Base-by-base conservation (phyloP, 2,888 invertebrate genomes). In the Diarsia brunnea region DNA sequence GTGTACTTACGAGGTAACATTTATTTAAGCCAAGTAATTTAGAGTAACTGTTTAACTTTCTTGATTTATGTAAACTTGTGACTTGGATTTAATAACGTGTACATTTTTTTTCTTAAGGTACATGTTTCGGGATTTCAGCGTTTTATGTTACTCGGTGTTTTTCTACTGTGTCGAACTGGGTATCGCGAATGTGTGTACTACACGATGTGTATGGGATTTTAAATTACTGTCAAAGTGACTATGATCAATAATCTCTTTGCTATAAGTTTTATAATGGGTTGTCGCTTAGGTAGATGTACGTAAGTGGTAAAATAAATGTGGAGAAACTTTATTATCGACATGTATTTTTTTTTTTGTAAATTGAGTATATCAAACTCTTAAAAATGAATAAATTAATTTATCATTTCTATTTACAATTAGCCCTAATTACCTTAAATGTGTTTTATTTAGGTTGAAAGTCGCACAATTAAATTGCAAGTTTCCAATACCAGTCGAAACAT, bases 11-110 rank as follows among this genome's bases (percentile, higher is more conserved):
- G 10, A 67, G 27, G 68, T 27, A 24, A 27, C 16, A 71, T 66
- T 71, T 43, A 67, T 27, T n/a, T 31, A 47, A 21, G 14, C 12
- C 53, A 19, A 38, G 14, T 19, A 38, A 47, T 69, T 31, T 31
- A 31, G 55, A 55, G n/a, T 31, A 55, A 68, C 45, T 68, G 72
- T 19, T 45, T 14, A 45, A 47, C 45, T 72, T 72, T 68, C 16
- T n/a, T 68, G 27, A 68, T 45, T 64, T 24, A 71, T 43, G 51
- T 43, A 43, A 63, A n/a, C 61, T 43, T 63, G 38, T 38, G 21
- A 21, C 60, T 61, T 5, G 38, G 0, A 7, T 58, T 58, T 58
- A 27, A 58, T 24, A 55, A 55, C 24, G n/a, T 60, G 31, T 31
- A 60, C 10, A 11, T 14, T 11, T 14, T n/a, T 31, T 58, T 43